Evolutionary conservation across 2,888 invertebrate species (phyloP).

Genomic region (Drosophila lutescens): DNA sequence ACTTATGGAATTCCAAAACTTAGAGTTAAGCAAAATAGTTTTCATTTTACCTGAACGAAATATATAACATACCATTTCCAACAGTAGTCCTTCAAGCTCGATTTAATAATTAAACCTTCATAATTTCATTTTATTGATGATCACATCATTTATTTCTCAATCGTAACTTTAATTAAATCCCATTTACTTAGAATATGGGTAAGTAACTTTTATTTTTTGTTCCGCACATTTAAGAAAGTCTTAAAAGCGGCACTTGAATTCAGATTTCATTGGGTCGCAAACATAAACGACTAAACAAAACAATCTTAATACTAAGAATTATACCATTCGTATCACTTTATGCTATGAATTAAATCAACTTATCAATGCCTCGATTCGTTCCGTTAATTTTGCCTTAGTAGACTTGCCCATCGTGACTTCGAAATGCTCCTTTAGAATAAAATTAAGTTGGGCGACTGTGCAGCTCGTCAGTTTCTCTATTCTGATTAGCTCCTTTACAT

Average conservation of each 20-base stretch:
- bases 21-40: too few species aligned
- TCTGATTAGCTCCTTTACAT: conserved; percentile 59
- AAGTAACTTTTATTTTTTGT: too few species aligned
- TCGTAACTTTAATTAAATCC: neutral
- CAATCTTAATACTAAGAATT: conserved; percentile 1
- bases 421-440: conserved; percentile 68
- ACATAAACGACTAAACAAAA: neutral
- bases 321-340: conserved; percentile 8
- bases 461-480: conserved; percentile 56
- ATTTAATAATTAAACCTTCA: too few species aligned
- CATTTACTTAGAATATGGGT: too few species aligned
- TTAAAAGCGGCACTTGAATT: neutral
- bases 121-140: too few species aligned
- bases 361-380: conserved; percentile 47
- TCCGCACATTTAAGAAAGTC: too few species aligned
- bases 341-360: neutral
- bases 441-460: conserved; percentile 66
- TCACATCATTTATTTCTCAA: neutral
- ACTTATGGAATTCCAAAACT: too few species aligned
- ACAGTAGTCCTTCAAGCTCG: too few species aligned
- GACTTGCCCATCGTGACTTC: conserved; percentile 45
- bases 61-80: too few species aligned
- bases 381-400: conserved; percentile 65
- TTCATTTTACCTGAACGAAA: too few species aligned
- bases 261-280: neutral